These are phyloP conservation scores for Vanessa atalanta DNA, from an alignment of 1,140 invertebrate species.

Conservation along the genomic window DNA sequence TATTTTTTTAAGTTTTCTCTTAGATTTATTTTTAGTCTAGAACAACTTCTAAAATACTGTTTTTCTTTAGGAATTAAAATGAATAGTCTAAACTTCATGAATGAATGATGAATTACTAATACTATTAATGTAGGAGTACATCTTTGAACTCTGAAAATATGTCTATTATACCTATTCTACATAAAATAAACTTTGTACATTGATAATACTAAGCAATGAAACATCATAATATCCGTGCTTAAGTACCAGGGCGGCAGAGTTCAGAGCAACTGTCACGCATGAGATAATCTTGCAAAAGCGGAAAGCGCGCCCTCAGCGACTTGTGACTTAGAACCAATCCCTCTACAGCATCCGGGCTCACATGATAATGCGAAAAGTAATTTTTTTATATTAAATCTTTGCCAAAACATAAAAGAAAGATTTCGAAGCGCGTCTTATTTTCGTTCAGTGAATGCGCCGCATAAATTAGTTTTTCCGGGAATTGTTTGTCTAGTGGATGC, in stretches of 20 bases:
- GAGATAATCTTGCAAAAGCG: slow-evolving; percentile 66
- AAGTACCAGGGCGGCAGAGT: slow-evolving; percentile 50
- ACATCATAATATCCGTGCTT: slow-evolving; percentile 36
- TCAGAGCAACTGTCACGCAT: slow-evolving; percentile 67
- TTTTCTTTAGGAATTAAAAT: no score
- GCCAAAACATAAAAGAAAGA: slow-evolving; percentile 77
- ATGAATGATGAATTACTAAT: no score
- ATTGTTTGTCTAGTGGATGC: slow-evolving; percentile 72
- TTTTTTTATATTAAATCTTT: slow-evolving; percentile 78
- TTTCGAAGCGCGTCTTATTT: slow-evolving; percentile 60
- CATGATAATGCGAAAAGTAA: slow-evolving; percentile 76
- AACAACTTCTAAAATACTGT: no score
- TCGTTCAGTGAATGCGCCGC: slow-evolving; percentile 61
- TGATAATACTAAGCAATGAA: not conserved
- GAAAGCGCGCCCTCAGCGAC: slow-evolving; percentile 54
- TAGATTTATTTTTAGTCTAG: no score
- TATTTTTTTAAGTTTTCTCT: no score
- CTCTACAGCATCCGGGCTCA: slow-evolving; percentile 55
- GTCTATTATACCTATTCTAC: no score
- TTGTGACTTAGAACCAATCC: slow-evolving; percentile 48
- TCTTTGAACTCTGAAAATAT: no score
- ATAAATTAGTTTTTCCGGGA: slow-evolving; percentile 78
- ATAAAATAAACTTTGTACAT: not conserved
- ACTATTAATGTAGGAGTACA: no score
- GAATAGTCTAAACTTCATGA: no score